Base-by-base conservation (phyloP, 30 jellyfish, hydroid and myxozoan species). In the Cassiopea andromeda region DNA sequence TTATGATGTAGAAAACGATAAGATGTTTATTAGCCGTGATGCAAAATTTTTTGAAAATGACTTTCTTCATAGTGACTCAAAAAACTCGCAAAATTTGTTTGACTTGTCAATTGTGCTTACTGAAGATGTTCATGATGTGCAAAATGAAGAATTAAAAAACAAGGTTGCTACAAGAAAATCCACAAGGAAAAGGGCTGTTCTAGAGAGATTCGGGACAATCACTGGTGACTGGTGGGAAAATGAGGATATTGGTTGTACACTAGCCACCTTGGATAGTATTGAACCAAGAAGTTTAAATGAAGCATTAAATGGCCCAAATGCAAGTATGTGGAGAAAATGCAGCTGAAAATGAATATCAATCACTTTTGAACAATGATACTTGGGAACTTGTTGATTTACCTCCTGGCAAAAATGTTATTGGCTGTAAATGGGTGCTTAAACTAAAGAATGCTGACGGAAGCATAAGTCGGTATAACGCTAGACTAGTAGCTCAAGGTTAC, bases 401-500 rank as follows among this genome's bases (percentile, higher is more conserved):
- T 2, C 14, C 57, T 75, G 84, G 72, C 43, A 75, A 75, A 73
- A 75, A 75, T 43, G 5, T 48, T 2, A 46, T 75, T 43, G 84
- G 84, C 75, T 75, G 84, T n/a, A 75, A 75, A 75, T 75, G 84
- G 84, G 60, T 75, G 75, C 27, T 19, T 75, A 75, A 75, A 75
- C 74, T 75, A 75, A 75, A 75, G 27, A 75, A 75, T 10, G 38
- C 43, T 4, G 48, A 18, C 6, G 44, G 77, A 43, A 47, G 67
- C n/a, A 73, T 81, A 2, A 57, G 46, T 45, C 80, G 77, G 18
- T 44, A 81, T 78, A 81, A 81, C 48, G 69, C 90, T 45, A 14
- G 90, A n/a, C 46, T 81, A 47, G 90, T 81, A 1, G 90, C 81
- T 17, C 69, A 60, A 57, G 90, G 81, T 46, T 81, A 60, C 81